Percentiles rank a stretch among this genome's conserved stretches.
Evolutionary conservation across 2,113 vertebrate species (phyloP).

Genomic region (Erythrolamprus reginae): DNA sequence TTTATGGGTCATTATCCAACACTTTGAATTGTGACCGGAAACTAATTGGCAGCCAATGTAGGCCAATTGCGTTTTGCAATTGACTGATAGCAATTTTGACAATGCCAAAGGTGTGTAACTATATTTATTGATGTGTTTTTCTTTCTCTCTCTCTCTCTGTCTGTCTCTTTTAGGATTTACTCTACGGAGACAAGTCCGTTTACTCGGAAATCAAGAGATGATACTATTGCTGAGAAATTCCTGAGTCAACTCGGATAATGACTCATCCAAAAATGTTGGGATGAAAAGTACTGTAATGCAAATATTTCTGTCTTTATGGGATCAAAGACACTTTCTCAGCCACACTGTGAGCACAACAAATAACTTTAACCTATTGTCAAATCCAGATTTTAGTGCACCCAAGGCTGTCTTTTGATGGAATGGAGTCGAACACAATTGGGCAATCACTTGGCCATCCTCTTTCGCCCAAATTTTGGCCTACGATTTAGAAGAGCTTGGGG

Average conservation of each 20-base stretch:
- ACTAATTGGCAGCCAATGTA: too few relatives aligned
- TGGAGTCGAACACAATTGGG: not conserved
- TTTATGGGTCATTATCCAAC: too few relatives aligned
- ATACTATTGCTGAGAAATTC: not conserved
- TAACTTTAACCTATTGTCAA: not conserved
- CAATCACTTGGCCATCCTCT: not conserved
- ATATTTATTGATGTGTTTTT: not conserved
- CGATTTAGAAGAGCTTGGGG: not conserved
- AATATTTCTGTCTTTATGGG: not conserved
- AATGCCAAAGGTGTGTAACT: not conserved
- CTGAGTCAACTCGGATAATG: not conserved
- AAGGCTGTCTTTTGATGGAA: not conserved
- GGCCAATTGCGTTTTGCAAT: too few relatives aligned
- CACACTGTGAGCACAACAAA: not conserved
- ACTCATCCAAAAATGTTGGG: not conserved
- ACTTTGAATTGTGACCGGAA: too few relatives aligned
- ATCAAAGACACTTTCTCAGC: not conserved
- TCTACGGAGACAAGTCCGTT: not conserved
- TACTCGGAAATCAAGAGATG: slow-evolving; percentile 13
- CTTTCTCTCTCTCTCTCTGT: not conserved
- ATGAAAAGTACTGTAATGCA: not conserved
- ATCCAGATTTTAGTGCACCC: not conserved
- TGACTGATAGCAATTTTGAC: not conserved
- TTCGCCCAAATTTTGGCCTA: not conserved
- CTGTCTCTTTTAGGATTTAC: not conserved